These are phyloP conservation scores for Caenorhabditis latens DNA, from an alignment of 1,140 invertebrate genomes.

Conservation along the genomic window DNA sequence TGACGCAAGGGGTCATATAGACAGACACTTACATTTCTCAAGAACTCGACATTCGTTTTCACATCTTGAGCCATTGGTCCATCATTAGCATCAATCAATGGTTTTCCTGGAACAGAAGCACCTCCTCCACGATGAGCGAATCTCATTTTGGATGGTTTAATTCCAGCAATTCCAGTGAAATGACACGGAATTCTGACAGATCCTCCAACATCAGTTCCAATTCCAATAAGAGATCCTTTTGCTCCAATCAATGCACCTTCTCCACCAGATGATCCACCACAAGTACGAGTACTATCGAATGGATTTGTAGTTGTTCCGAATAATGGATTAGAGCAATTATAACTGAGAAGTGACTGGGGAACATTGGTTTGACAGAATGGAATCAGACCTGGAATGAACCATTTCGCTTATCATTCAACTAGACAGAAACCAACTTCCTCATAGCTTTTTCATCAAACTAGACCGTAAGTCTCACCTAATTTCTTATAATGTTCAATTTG, in stretches of 20 bases:
- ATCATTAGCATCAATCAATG: slow-evolving; percentile 67
- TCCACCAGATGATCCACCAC: slow-evolving; percentile 49
- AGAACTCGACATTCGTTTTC: slow-evolving; percentile 54
- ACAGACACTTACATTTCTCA: slow-evolving; percentile 18
- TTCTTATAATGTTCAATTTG: slow-evolving; percentile 72
- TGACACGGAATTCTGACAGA: slow-evolving; percentile 77
- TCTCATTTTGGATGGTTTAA: slow-evolving; percentile 67
- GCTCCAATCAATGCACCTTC: slow-evolving; percentile 43
- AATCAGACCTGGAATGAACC: slow-evolving; percentile 1
- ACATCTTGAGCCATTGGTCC: slow-evolving; percentile 66
- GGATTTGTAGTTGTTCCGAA: slow-evolving; percentile 50
- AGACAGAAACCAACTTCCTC: background rate
- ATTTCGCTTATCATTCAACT: background rate
- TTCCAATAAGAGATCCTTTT: slow-evolving; percentile 41
- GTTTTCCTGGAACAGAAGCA: slow-evolving; percentile 67
- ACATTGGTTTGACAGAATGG: slow-evolving; percentile 54
- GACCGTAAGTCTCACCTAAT: slow-evolving; percentile 57
- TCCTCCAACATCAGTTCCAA: slow-evolving; percentile 78
- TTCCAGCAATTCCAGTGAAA: slow-evolving; percentile 70
- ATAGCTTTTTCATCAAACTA: background rate
- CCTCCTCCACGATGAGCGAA: slow-evolving; percentile 61
- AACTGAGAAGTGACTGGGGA: slow-evolving; percentile 41
- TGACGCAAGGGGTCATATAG: too few species aligned
- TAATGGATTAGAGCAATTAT: slow-evolving; percentile 37
- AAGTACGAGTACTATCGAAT: slow-evolving; percentile 5